Evolutionary conservation across 2,113 vertebrate genomes (phyloP).

Genomic region (Burhinus oedicnemus): DNA sequence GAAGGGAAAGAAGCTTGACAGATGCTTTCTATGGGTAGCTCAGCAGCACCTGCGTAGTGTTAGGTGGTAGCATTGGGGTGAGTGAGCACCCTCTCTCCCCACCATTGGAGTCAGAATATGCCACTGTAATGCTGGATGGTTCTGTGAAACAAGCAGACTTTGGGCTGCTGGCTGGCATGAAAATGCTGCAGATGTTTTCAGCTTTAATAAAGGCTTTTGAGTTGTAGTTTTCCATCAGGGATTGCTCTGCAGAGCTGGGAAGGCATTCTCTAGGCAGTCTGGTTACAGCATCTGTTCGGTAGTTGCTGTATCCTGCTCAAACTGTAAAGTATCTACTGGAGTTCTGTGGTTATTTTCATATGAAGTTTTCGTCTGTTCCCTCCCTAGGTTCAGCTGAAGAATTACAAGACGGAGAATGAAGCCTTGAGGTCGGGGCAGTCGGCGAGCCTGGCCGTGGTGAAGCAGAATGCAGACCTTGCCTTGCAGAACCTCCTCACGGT

Average conservation of each 20-base stretch:
- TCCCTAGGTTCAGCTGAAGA: conserved; percentile 77
- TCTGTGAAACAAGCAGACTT: neutral
- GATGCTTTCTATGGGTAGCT: neutral
- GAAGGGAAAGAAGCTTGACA: neutral
- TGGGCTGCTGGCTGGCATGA: neutral
- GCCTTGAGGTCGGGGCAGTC: conserved; percentile 76
- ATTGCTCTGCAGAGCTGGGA: neutral
- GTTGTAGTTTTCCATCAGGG: neutral
- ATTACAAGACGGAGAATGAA: conserved; percentile 73
- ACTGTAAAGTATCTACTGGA: rapidly evolving
- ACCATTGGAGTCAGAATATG: rapidly evolving
- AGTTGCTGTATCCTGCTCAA: neutral
- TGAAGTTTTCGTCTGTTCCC: rapidly evolving
- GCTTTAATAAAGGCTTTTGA: neutral
- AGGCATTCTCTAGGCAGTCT: neutral
- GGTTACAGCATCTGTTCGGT: rapidly evolving
- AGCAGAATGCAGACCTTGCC: conserved; percentile 82
- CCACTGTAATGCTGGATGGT: rapidly evolving
- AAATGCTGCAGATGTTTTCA: neutral
- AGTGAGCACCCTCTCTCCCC: neutral
- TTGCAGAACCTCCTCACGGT: conserved; percentile 82
- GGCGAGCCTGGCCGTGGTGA: conserved; percentile 75
- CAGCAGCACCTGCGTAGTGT: rapidly evolving
- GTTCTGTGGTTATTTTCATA: rapidly evolving
- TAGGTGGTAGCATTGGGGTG: rapidly evolving